These are phyloP conservation scores for Apis cerana DNA, from an alignment of 1,140 invertebrate species.

Conservation along the genomic window DNA sequence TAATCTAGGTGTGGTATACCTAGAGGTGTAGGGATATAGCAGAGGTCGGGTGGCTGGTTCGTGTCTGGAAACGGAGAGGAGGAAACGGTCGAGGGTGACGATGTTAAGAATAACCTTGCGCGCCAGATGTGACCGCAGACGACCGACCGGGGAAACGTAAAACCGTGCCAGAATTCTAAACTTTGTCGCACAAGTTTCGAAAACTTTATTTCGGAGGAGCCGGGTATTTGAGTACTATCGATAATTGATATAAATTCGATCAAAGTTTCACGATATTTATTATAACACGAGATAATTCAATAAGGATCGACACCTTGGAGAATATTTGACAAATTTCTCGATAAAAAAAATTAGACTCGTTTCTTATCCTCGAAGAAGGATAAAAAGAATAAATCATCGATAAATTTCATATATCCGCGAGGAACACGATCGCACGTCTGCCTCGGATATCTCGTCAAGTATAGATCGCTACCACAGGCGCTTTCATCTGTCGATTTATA, in stretches of 20 bases:
- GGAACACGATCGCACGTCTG: slow-evolving; percentile 51
- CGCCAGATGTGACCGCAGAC: background rate
- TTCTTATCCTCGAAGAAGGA: no score
- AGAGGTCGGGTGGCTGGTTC: background rate
- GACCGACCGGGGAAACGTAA: background rate
- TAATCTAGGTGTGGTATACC: background rate
- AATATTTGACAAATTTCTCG: no score
- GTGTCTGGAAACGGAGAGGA: background rate
- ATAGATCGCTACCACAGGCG: slow-evolving; percentile 57
- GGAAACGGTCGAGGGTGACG: background rate
- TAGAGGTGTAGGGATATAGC: no score
- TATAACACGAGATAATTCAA: no score
- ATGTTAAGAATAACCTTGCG: slow-evolving; percentile 4
- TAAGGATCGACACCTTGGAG: no score
- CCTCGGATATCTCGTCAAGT: slow-evolving; percentile 66
- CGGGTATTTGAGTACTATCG: no score
- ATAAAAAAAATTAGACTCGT: no score
- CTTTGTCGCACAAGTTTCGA: background rate
- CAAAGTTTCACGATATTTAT: no score
- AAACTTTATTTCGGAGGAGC: background rate
- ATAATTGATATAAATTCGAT: no score
- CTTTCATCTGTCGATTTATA: slow-evolving; percentile 66
- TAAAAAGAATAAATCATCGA: no score
- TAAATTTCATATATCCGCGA: slow-evolving; percentile 36
- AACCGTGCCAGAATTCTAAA: background rate